These are phyloP conservation scores for Microplitis manilae DNA, from an alignment of 2,888 invertebrate species.

Conservation along the genomic window DNA sequence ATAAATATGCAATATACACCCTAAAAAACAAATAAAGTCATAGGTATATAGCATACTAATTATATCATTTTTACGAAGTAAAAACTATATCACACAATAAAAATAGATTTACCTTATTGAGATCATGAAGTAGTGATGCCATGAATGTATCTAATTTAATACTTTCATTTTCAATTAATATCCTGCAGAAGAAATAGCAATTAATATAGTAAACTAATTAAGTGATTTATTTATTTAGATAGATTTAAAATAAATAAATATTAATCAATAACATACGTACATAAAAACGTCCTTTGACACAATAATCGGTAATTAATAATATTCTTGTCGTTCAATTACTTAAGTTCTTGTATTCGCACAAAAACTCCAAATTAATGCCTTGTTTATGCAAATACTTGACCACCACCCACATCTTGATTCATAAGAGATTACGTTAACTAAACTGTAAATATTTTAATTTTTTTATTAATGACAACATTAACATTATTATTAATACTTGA, in stretches of 20 bases:
- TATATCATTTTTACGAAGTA: too few species aligned
- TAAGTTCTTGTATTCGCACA: slow-evolving; percentile 91
- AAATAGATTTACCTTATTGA: slow-evolving; percentile 86
- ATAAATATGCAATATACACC: slow-evolving; percentile 93
- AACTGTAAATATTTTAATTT: slow-evolving; percentile 77
- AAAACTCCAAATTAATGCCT: slow-evolving; percentile 88
- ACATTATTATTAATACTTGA: neutral
- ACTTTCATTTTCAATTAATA: slow-evolving; percentile 97
- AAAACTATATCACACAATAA: neutral
- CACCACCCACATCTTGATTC: slow-evolving; percentile 89
- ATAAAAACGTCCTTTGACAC: slow-evolving; percentile 98
- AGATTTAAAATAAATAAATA: neutral
- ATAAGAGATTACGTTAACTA: slow-evolving; percentile 89
- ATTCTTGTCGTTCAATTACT: slow-evolving; percentile 90
- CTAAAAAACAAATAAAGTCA: slow-evolving; percentile 71
- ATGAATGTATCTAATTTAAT: slow-evolving; percentile 98
- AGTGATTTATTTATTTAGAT: neutral
- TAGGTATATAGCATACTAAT: too few species aligned
- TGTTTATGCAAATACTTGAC: slow-evolving; percentile 90
- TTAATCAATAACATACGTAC: slow-evolving; percentile 74
- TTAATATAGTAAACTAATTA: neutral
- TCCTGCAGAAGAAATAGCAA: slow-evolving; percentile 75
- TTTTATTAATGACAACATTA: slow-evolving; percentile 1
- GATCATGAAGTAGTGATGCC: slow-evolving; percentile 97
- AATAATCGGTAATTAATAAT: slow-evolving; percentile 96